Evolutionary conservation across 1,140 invertebrate species (phyloP).

Genomic region (Subanguina moxae): DNA sequence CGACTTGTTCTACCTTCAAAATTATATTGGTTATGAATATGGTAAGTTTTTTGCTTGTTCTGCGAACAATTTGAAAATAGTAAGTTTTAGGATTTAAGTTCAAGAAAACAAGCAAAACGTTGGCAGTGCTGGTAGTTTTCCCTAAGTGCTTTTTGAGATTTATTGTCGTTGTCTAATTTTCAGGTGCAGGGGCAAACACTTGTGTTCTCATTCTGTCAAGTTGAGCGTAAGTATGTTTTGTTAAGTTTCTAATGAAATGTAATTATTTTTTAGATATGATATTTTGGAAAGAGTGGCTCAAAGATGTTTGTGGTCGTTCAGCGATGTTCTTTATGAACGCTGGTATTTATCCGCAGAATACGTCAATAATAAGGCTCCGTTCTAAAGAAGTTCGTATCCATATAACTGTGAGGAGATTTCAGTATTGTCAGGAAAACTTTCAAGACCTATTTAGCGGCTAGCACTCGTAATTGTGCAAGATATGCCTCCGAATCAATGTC

Average conservation of each 20-base stretch:
- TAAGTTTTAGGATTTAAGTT: conserved; percentile 28
- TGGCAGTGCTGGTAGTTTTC: conserved; percentile 23
- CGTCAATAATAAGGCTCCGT: conserved; percentile 19
- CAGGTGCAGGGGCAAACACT: conserved; percentile 30
- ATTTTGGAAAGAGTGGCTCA: conserved; percentile 45
- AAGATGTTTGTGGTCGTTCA: conserved; percentile 38
- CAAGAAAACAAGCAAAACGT: conserved; percentile 33
- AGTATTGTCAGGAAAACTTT: background rate
- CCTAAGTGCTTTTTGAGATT: no score
- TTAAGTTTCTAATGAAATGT: no score
- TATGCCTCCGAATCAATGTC: conserved; percentile 28
- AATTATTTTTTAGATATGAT: conserved; percentile 7
- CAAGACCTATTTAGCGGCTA: conserved; percentile 22
- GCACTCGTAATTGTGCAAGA: conserved; percentile 35
- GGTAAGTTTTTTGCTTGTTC: conserved; percentile 15
- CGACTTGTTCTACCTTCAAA: conserved; percentile 41
- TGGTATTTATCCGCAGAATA: conserved; percentile 22
- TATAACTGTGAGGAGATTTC: conserved; percentile 28
- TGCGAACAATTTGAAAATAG: background rate
- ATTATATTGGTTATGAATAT: conserved; percentile 44
- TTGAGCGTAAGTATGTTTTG: conserved; percentile 17
- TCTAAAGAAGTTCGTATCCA: conserved; percentile 38
- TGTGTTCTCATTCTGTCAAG: conserved; percentile 37
- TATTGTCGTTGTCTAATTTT: no score
- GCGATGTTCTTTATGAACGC: conserved; percentile 31